These are phyloP conservation scores for Nomada fucata DNA, from an alignment of 2,888 invertebrate genomes.

Conservation along the genomic window DNA sequence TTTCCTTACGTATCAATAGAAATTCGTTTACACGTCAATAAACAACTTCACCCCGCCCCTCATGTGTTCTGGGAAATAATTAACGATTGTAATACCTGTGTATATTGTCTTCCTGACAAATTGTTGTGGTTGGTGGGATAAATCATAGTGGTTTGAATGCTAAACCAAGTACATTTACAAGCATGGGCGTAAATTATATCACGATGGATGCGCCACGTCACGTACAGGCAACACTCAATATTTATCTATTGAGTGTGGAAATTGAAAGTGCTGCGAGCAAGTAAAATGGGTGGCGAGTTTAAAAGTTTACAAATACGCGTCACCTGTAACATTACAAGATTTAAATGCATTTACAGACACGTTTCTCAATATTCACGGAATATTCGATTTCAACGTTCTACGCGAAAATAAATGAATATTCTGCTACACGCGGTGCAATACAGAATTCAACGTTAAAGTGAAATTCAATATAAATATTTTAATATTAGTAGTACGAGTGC, in stretches of 20 bases:
- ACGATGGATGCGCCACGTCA: constrained; percentile 71
- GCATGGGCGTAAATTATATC: constrained; percentile 70
- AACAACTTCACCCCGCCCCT: neutral
- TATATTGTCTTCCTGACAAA: constrained; percentile 46
- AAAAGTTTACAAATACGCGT: constrained; percentile 30
- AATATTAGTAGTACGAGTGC: no score
- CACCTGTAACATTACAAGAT: neutral
- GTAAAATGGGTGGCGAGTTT: constrained; percentile 38
- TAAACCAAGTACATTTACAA: constrained; percentile 70
- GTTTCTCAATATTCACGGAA: no score
- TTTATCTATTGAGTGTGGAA: constrained; percentile 53
- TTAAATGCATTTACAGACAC: no score
- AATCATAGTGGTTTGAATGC: constrained; percentile 52
- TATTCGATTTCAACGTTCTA: no score
- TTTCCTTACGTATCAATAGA: no score
- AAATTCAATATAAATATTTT: no score
- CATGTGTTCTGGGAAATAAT: neutral
- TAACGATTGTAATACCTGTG: neutral
- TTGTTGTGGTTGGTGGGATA: constrained; percentile 24
- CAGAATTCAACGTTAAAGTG: no score
- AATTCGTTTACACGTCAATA: neutral
- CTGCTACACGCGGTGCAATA: no score
- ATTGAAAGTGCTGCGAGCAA: constrained; percentile 59
- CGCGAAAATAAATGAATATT: no score
- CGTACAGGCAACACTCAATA: constrained; percentile 70